Percentiles rank a stretch among this genome's conserved stretches.
phyloP scores from a whole-genome alignment of 2,888 invertebrate species.

The Lypha dubia region DNA sequence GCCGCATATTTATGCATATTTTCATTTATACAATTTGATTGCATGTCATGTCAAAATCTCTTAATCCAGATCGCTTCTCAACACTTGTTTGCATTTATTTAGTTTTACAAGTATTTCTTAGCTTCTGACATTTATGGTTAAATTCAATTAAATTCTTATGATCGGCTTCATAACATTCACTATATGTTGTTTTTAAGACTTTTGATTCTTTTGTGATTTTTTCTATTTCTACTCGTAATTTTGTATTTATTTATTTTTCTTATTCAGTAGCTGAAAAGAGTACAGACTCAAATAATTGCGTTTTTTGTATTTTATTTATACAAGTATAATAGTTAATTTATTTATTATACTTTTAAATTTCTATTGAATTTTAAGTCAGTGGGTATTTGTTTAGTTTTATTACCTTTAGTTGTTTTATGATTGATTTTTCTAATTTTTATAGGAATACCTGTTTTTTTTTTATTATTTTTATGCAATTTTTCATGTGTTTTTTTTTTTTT shows the following conservation, averaged over 20 bases:
- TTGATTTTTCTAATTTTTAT: constrained; percentile 66
- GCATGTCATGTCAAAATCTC: constrained; percentile 62
- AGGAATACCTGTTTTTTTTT: constrained; percentile 53
- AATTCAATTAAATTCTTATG: constrained; percentile 77
- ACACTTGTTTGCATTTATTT: constrained; percentile 59
- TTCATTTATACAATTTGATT: constrained; percentile 72
- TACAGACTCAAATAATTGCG: background rate
- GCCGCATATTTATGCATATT: background rate
- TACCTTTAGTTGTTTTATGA: constrained; percentile 49
- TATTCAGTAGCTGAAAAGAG: background rate
- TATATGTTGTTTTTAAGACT: background rate
- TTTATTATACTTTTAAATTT: constrained; percentile 57
- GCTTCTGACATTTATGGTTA: constrained; percentile 79
- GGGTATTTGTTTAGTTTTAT: constrained; percentile 50
- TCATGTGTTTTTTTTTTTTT: background rate
- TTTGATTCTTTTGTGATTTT: constrained; percentile 3
- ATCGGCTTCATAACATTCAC: constrained; percentile 29
- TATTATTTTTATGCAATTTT: constrained; percentile 58
- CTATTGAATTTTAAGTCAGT: constrained; percentile 10
- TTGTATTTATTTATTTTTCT: constrained; percentile 6
- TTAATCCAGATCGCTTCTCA: constrained; percentile 75
- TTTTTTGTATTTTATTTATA: background rate
- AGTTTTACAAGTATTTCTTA: constrained; percentile 72
- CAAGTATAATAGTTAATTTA: constrained; percentile 31
- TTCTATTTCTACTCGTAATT: constrained; percentile 3